Evolutionary conservation across 2,797 vertebrate species (phyloP).

Genomic region (Oophaga sylvatica): DNA sequence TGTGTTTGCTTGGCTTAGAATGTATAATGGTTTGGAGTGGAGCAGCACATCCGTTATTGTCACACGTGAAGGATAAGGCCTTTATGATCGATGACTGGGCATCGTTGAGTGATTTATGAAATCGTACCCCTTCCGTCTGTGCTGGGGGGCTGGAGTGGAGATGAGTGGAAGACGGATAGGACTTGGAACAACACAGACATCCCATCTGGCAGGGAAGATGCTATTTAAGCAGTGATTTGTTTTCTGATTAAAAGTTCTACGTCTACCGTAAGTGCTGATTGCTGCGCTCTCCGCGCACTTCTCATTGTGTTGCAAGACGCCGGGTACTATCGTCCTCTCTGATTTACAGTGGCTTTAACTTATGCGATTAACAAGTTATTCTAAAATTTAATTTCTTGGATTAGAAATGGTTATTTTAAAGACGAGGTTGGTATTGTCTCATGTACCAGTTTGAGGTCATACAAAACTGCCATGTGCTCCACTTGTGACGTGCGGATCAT

Average conservation of each 20-base stretch:
- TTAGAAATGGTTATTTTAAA: not conserved
- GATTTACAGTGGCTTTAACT: not conserved
- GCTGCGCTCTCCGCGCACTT: not conserved
- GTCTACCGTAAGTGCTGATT: conserved; percentile 32
- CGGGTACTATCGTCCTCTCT: not conserved
- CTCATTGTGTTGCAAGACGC: conserved; percentile 17
- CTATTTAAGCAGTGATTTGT: conserved; percentile 69
- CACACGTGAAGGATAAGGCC: conserved; percentile 66
- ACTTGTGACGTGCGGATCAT: not conserved
- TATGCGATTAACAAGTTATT: not conserved
- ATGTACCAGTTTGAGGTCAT: not conserved
- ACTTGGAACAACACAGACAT: conserved; percentile 63
- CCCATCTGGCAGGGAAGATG: conserved; percentile 65
- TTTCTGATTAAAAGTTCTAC: conserved; percentile 61
- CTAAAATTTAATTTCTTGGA: not conserved
- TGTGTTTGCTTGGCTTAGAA: conserved; percentile 71
- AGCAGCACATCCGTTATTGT: conserved; percentile 69
- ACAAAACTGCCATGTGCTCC: not conserved
- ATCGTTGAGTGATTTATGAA: conserved; percentile 69
- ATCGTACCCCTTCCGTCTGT: conserved; percentile 63
- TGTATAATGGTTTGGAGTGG: conserved; percentile 66
- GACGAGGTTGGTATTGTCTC: not conserved
- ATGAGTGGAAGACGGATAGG: conserved; percentile 61
- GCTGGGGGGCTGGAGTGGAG: conserved; percentile 46
- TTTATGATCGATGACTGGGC: conserved; percentile 63